Conservation (phyloP, 2,797 vertebrate species). For the Gallinago nigripennis region DNA sequence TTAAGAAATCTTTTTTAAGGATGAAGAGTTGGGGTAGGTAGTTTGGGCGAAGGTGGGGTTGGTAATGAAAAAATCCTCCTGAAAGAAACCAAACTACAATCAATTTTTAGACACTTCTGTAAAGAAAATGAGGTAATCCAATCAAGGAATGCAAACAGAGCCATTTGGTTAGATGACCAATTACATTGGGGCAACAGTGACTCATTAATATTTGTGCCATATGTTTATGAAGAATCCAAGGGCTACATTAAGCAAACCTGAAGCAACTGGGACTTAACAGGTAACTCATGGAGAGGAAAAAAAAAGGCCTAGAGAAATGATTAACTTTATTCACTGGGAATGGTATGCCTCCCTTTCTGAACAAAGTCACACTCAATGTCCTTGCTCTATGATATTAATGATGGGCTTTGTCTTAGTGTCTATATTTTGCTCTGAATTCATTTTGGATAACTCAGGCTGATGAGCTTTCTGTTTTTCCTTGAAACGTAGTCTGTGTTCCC, state of each 20-base stretch:
- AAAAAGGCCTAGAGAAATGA: constrained; percentile 1
- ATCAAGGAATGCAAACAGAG: constrained; percentile 65
- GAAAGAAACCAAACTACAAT: constrained; percentile 40
- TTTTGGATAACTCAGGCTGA: constrained; percentile 30
- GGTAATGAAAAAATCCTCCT: constrained; percentile 44
- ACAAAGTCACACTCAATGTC: constrained; percentile 28
- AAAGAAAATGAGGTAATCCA: constrained; percentile 69
- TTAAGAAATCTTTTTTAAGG: constrained; percentile 36
- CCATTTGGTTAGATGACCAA: constrained; percentile 70
- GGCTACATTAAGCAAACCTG: constrained; percentile 42
- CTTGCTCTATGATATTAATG: constrained; percentile 2
- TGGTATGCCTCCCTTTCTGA: not conserved
- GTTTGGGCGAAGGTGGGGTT: constrained; percentile 21
- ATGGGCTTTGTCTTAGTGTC: not conserved
- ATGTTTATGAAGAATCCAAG: constrained; percentile 64
- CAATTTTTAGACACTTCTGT: constrained; percentile 62
- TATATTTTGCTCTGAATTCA: constrained; percentile 4
- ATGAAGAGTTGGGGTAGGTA: not conserved
- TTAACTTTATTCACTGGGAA: constrained; percentile 31
- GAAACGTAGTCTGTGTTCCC: not conserved
- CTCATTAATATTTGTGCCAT: constrained; percentile 68
- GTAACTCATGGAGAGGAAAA: not conserved
- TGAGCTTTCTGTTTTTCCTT: constrained; percentile 44
- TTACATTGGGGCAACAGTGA: constrained; percentile 35
- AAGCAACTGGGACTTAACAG: constrained; percentile 49